Conservation (phyloP, 2,888 invertebrate species). For the Schrankia costaestrigalis region DNA sequence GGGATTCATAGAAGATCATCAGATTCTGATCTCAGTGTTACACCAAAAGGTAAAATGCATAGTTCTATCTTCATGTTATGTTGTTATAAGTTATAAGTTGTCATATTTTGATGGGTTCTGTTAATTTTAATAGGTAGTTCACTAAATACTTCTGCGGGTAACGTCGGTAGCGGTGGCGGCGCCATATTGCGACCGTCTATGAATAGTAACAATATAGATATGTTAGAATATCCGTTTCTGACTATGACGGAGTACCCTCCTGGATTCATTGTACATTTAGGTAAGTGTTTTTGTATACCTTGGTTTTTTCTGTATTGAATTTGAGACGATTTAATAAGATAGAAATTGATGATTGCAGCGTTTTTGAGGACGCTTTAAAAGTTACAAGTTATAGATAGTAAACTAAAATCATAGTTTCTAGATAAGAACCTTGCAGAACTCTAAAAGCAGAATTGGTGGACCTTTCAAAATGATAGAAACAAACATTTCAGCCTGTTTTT, state of each 20-base stretch:
- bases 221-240: slow-evolving; percentile 97
- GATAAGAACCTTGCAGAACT: too few relatives aligned
- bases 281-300: too few relatives aligned
- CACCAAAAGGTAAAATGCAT: slow-evolving; percentile 89
- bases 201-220: slow-evolving; percentile 90
- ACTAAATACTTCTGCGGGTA: slow-evolving; percentile 77
- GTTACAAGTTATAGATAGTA: too few relatives aligned
- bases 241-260: slow-evolving; percentile 95
- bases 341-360: too few relatives aligned
- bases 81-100: background rate
- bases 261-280: slow-evolving; percentile 93
- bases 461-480: too few relatives aligned
- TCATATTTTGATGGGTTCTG: too few relatives aligned
- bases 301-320: too few relatives aligned
- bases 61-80: background rate
- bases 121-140: slow-evolving; percentile 84
- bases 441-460: too few relatives aligned
- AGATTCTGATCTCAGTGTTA: slow-evolving; percentile 95
- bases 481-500: too few relatives aligned
- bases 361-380: too few relatives aligned
- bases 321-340: too few relatives aligned
- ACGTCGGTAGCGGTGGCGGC: slow-evolving; percentile 79
- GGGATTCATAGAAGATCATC: slow-evolving; percentile 90
- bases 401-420: too few relatives aligned
- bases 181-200: slow-evolving; percentile 83